Evolutionary conservation across 2,113 vertebrate species (phyloP).

Genomic region (Phalacrocorax brasilianus): DNA sequence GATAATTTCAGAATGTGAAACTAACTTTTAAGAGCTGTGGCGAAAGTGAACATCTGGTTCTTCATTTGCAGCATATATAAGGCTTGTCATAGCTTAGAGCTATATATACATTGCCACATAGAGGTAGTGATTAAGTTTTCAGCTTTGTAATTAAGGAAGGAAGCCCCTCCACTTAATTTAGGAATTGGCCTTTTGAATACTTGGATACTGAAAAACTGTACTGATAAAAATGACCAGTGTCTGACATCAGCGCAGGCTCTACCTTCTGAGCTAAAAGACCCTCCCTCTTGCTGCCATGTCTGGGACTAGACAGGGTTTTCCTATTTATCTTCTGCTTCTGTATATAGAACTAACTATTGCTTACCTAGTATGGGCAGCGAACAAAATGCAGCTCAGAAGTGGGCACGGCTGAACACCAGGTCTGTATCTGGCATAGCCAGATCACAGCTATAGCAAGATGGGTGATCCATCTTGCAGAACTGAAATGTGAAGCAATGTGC

Average conservation of each 20-base stretch:
- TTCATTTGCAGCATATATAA: neutral
- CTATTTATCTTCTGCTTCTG: neutral
- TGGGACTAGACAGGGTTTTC: neutral
- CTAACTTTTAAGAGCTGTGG: conserved; percentile 13
- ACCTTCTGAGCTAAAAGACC: neutral
- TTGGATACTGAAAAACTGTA: neutral
- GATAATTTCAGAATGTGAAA: conserved; percentile 4
- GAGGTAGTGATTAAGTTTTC: neutral
- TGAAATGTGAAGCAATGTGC: too few species aligned
- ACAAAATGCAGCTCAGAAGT: neutral
- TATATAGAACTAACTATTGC: neutral
- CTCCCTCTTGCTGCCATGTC: neutral
- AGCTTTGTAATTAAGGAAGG: neutral
- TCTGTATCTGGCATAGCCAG: neutral
- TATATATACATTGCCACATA: neutral
- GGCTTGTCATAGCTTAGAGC: neutral
- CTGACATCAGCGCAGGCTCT: neutral
- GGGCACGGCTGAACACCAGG: neutral
- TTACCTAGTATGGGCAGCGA: neutral
- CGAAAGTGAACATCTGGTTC: conserved; percentile 37
- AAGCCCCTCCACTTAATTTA: neutral
- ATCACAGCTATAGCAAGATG: neutral
- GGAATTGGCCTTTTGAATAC: neutral
- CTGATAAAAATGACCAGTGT: neutral
- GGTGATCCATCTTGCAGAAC: neutral